Percentiles rank a stretch among this genome's conserved stretches.
Conservation (phyloP, 2,888 invertebrate species). For the Carpatolechia fugitivella region DNA sequence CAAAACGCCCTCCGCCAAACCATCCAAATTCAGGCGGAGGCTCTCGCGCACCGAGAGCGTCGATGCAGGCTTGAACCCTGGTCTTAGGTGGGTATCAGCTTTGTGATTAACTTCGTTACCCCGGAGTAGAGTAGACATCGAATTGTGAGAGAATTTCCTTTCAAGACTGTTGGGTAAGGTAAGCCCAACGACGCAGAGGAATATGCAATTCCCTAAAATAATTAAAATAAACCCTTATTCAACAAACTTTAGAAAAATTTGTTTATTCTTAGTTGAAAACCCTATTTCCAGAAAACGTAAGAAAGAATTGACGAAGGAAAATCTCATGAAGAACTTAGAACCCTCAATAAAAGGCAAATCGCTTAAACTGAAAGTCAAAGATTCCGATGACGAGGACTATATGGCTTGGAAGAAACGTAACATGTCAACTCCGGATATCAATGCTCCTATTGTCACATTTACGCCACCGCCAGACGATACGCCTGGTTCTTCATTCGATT, state of each 20-base stretch:
- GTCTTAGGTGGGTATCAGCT: constrained; percentile 47
- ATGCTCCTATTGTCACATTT: constrained; percentile 66
- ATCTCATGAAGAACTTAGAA: constrained; percentile 50
- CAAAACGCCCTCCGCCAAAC: constrained; percentile 56
- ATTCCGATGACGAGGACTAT: constrained; percentile 73
- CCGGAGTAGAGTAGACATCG: too few relatives aligned
- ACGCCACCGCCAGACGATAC: constrained; percentile 63
- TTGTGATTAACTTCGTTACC: background rate
- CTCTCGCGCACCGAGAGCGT: constrained; percentile 56
- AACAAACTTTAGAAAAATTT: too few relatives aligned
- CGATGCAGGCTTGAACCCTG: constrained; percentile 36
- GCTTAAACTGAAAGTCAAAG: constrained; percentile 61
- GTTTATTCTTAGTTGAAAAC: too few relatives aligned
- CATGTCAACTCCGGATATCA: constrained; percentile 44
- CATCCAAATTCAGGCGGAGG: constrained; percentile 59
- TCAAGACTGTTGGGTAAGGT: too few relatives aligned
- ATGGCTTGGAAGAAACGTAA: constrained; percentile 73
- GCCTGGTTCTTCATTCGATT: constrained; percentile 50
- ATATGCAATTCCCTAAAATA: too few relatives aligned
- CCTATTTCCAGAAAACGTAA: constrained; percentile 61
- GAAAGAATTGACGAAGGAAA: constrained; percentile 61
- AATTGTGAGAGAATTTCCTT: too few relatives aligned
- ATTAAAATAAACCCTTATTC: too few relatives aligned
- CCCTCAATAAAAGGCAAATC: constrained; percentile 51
- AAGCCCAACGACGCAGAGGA: too few relatives aligned